Percentiles rank a stretch among this genome's conserved stretches.
These are phyloP conservation scores for Myiagra hebetior DNA, from an alignment of 2,113 vertebrate species.

Conservation along the genomic window DNA sequence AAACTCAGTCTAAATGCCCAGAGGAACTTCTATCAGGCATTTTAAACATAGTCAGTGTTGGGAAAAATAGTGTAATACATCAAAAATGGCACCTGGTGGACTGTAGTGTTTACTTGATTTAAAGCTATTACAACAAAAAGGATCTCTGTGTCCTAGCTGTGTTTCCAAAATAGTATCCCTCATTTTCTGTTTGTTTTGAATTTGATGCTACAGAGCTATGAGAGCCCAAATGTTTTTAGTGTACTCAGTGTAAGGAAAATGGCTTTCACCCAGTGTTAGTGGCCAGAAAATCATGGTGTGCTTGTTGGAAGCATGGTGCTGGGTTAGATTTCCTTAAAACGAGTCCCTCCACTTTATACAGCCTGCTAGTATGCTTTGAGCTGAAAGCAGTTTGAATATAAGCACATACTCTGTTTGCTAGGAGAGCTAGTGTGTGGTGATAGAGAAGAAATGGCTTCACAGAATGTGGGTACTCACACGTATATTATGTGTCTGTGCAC, in stretches of 20 bases:
- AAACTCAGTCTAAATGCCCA: not conserved
- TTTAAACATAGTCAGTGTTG: not conserved
- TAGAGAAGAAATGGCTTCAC: not conserved
- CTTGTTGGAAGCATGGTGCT: not conserved
- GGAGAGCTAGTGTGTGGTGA: not conserved
- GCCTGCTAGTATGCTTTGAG: not conserved
- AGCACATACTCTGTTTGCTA: not conserved
- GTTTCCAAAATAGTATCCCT: conserved; percentile 62
- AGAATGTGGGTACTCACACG: not conserved
- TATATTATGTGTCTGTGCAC: not conserved
- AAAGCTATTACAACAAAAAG: not conserved
- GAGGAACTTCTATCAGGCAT: not conserved
- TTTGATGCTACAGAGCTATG: not conserved
- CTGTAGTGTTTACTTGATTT: not conserved
- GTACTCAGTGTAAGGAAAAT: not conserved
- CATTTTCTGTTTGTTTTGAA: conserved; percentile 61
- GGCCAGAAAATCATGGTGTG: not conserved
- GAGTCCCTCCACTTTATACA: not conserved
- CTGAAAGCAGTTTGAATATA: not conserved
- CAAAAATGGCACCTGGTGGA: not conserved
- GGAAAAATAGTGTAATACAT: not conserved
- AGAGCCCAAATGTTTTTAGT: conserved; percentile 16
- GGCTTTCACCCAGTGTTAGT: not conserved
- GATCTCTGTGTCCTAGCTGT: conserved; percentile 38
- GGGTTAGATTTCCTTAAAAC: not conserved